Evolutionary conservation across 2,113 vertebrate genomes (phyloP).

Genomic region (Onychostruthus taczanowskii): DNA sequence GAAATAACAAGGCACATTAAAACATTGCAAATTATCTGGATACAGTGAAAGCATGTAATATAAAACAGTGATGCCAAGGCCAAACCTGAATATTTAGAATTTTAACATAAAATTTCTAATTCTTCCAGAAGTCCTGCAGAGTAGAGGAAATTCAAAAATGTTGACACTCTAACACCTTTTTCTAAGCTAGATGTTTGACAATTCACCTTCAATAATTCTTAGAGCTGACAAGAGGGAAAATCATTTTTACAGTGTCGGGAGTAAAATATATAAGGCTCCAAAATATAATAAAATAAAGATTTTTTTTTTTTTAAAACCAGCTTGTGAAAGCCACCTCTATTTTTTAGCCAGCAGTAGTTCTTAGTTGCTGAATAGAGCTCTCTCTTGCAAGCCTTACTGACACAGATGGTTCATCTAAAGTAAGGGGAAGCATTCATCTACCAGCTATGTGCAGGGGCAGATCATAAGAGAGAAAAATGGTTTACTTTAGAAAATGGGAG

Average conservation of each 20-base stretch:
- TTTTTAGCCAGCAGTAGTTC: neutral
- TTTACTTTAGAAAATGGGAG: constrained; percentile 46
- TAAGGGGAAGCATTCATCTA: neutral
- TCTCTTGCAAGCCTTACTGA: neutral
- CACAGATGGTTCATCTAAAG: constrained; percentile 28
- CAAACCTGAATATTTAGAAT: neutral
- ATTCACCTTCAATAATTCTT: neutral
- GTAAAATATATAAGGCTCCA: neutral
- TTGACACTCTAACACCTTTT: neutral
- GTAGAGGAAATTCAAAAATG: neutral
- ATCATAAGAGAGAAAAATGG: constrained; percentile 24
- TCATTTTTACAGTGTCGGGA: neutral
- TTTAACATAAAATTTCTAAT: neutral
- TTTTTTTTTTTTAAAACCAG: neutral
- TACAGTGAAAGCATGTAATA: neutral
- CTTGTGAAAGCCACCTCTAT: neutral
- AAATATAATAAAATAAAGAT: neutral
- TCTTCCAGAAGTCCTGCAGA: neutral
- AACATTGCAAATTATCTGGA: neutral
- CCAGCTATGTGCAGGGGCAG: constrained; percentile 3
- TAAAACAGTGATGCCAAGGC: neutral
- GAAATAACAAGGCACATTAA: neutral
- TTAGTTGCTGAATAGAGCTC: neutral
- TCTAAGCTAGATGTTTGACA: neutral
- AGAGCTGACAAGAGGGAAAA: neutral